Evolutionary conservation across 2,797 vertebrate genomes (phyloP).

Genomic region (Tympanoctomys barrerae): DNA sequence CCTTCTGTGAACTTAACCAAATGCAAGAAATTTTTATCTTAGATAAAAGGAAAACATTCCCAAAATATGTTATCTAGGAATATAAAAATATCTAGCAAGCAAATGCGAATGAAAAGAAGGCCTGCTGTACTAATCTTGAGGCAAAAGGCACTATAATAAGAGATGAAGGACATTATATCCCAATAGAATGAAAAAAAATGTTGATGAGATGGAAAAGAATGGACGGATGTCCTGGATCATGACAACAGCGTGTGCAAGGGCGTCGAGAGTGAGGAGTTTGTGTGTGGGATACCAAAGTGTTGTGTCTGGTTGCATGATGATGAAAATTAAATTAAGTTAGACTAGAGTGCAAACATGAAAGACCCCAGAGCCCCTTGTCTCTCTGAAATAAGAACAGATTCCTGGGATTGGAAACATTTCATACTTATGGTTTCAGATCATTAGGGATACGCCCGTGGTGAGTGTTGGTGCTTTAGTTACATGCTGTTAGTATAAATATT

Average conservation of each 20-base stretch:
- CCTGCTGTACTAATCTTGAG: constrained; percentile 31
- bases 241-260: neutral
- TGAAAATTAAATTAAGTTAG: neutral
- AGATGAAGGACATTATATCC: neutral
- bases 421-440: neutral
- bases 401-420: neutral
- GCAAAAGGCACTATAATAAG: neutral
- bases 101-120: neutral
- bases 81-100: neutral
- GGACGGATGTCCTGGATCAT: neutral
- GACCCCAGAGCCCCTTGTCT: neutral
- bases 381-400: neutral
- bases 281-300: neutral
- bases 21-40: neutral
- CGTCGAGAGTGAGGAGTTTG: neutral
- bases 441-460: neutral
- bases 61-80: neutral
- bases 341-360: neutral
- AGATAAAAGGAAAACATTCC: neutral
- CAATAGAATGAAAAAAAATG: neutral
- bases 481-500: constrained; percentile 44
- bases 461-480: constrained; percentile 44
- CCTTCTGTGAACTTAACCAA: neutral
- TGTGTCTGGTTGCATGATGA: neutral
- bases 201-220: neutral